phyloP scores from a whole-genome alignment of 2,113 vertebrate genomes.

The cattle (Bos taurus) region DNA sequence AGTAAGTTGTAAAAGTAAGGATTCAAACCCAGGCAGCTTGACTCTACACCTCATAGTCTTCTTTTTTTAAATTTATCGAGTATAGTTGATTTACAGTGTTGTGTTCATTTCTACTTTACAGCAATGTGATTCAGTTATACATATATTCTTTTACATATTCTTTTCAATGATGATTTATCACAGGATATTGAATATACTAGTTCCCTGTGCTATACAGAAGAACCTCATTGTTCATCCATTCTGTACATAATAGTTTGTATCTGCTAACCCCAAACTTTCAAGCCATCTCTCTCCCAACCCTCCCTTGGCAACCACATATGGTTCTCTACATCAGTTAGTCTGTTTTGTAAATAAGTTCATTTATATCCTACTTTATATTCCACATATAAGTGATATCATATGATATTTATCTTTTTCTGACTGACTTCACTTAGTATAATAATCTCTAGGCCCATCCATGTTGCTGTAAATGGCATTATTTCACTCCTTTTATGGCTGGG shows the following conservation, averaged over 20 bases:
- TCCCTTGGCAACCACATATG: background rate
- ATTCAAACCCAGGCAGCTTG: background rate
- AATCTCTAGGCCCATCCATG: background rate
- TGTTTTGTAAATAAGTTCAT: background rate
- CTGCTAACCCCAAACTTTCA: background rate
- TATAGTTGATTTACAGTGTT: background rate
- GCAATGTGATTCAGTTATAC: background rate
- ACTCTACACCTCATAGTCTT: background rate
- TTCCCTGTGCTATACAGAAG: background rate
- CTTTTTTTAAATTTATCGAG: background rate
- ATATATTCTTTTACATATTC: background rate
- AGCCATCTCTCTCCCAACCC: background rate
- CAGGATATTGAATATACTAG: background rate
- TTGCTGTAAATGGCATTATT: background rate
- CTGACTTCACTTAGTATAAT: background rate
- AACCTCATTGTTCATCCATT: background rate
- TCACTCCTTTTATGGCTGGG: background rate
- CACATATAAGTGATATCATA: background rate
- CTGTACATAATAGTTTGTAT: background rate
- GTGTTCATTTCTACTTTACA: background rate
- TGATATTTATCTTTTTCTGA: background rate
- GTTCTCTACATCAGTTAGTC: background rate
- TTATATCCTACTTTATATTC: background rate
- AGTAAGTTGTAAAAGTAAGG: background rate
- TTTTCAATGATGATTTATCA: background rate